A percentile compares a stretch with the other conserved stretches of the same genome.
phyloP scores from a whole-genome alignment of 2,113 vertebrate genomes.

The Dicaeum eximium region DNA sequence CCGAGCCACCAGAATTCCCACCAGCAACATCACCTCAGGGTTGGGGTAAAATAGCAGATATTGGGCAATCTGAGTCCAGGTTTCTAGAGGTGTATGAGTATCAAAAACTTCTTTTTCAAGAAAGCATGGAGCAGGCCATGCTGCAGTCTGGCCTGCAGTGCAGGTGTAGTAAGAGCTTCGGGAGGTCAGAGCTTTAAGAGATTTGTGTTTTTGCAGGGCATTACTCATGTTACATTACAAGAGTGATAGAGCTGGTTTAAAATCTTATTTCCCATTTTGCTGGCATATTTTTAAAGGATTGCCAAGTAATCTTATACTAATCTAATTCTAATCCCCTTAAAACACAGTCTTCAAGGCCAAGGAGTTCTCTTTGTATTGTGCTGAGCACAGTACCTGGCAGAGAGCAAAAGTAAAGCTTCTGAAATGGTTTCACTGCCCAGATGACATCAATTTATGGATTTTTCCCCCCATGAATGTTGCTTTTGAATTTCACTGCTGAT shows the following conservation, averaged over 20 bases:
- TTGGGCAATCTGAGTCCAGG: neutral
- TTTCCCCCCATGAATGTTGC: neutral
- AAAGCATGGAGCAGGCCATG: neutral
- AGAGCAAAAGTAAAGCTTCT: neutral
- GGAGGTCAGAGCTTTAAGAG: neutral
- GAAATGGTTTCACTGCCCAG: neutral
- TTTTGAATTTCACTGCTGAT: conserved; percentile 16
- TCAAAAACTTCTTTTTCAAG: neutral
- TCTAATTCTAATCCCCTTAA: conserved; percentile 33
- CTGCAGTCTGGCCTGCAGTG: accelerated
- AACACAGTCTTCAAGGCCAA: neutral
- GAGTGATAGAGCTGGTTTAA: neutral
- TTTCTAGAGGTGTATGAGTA: neutral
- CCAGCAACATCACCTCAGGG: neutral
- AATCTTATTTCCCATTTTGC: conserved; percentile 22
- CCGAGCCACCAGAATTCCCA: accelerated
- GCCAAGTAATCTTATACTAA: conserved; percentile 28
- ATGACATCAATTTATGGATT: neutral
- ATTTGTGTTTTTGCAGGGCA: neutral
- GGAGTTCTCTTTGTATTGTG: neutral
- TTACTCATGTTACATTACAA: neutral
- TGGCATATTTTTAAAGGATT: conserved; percentile 20
- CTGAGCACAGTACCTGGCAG: neutral
- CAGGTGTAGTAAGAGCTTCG: neutral
- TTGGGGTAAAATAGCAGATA: neutral